These are phyloP conservation scores for Blera fallax DNA, from an alignment of 2,888 invertebrate species.

Conservation along the genomic window DNA sequence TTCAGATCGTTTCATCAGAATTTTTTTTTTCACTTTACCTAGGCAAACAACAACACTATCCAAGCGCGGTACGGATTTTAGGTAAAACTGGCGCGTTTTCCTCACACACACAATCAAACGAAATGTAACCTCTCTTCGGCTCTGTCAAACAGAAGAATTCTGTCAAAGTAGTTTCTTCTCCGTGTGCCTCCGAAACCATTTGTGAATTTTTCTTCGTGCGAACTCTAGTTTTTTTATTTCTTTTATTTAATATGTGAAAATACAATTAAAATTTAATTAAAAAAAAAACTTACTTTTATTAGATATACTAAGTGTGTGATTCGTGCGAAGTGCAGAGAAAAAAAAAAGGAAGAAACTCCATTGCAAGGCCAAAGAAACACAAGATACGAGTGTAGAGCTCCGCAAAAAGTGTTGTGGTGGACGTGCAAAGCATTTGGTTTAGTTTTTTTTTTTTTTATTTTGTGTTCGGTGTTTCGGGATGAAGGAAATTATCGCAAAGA, in stretches of 20 bases:
- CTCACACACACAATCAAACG: neutral
- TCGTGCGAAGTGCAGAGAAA: neutral
- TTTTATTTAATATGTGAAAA: neutral
- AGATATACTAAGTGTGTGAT: neutral
- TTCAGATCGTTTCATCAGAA: slow-evolving; percentile 34
- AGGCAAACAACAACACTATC: neutral
- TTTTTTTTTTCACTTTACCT: neutral
- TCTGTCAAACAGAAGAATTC: neutral
- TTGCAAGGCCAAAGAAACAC: neutral
- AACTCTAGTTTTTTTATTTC: neutral
- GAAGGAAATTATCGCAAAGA: neutral
- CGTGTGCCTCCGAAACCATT: neutral
- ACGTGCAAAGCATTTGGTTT: neutral
- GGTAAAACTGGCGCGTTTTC: slow-evolving; percentile 5
- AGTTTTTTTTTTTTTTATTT: neutral
- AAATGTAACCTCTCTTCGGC: neutral
- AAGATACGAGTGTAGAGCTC: neutral
- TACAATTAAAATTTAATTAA: neutral
- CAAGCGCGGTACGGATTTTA: neutral
- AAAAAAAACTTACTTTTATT: neutral
- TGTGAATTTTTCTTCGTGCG: too few relatives aligned
- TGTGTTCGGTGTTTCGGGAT: neutral
- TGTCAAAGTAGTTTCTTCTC: neutral
- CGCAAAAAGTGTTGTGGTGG: neutral
- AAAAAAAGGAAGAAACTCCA: neutral